phyloP scores from a whole-genome alignment of 2,797 vertebrate species.

The Crax fasciolata region DNA sequence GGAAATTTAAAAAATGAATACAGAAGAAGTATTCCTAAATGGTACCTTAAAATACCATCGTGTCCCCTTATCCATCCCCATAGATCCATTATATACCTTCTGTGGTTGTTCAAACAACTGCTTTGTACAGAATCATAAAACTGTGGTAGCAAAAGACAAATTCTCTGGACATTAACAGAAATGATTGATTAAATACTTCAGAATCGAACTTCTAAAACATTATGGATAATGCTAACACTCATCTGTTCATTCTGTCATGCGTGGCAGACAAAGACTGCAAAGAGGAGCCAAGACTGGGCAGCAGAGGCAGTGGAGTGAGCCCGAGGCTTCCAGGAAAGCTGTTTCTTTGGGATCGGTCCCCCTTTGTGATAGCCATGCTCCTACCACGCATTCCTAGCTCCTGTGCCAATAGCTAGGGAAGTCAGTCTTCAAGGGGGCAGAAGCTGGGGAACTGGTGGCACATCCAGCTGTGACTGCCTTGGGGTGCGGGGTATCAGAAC shows the following conservation, averaged over 20 bases:
- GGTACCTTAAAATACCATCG: not conserved
- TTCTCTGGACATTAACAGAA: not conserved
- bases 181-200: not conserved
- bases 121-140: not conserved
- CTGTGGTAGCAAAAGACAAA: not conserved
- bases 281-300: not conserved
- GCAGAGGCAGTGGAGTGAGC: rapidly evolving
- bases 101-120: not conserved
- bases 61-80: not conserved
- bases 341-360: not conserved
- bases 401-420: not conserved
- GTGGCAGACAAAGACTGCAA: not conserved
- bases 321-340: not conserved
- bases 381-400: not conserved
- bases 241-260: not conserved
- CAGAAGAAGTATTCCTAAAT: not conserved
- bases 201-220: not conserved
- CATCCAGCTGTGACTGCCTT: not conserved
- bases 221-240: not conserved
- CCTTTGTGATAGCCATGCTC: not conserved
- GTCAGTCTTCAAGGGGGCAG: not conserved
- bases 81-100: not conserved
- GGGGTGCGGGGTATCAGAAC: rapidly evolving
- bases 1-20: not conserved
- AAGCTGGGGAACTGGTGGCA: not conserved